Evolutionary conservation across 2,888 invertebrate genomes (phyloP), one percentile per base, ranked within the genome.

Genomic region (Agrochola lychnidis): DNA sequence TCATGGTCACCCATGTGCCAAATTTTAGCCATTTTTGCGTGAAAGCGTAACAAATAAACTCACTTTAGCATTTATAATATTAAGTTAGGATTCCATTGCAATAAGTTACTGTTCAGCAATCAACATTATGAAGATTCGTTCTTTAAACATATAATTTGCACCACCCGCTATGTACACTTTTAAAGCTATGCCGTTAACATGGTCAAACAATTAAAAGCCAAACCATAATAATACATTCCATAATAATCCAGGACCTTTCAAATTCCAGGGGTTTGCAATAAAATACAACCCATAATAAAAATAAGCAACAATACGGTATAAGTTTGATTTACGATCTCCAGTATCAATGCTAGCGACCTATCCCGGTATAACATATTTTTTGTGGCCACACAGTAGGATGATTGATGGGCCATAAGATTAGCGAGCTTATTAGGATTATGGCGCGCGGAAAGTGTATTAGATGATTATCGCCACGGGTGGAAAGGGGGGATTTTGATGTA

Each of bases 401-500:
- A 83, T 83, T 83, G 83, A 83, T 83, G 83, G 81, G 73, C 73
- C 76, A 69, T 73, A 73, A 77, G 83, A 83, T 83, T 83, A 83
- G 81, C 71, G n/a, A 53, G 71, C 61, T 83, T 83, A 83, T 83
- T 83, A 83, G 83, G 81, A 81, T 83, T 83, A 83, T 82, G 79
- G 77, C 70, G 57, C 82, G 61, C 62, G 71, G 71, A 81, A 71
- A 78, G 83, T 83, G 79, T 82, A 82, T 82, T 82, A 82, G 82
- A 79, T 82, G 79, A 82, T 82, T 82, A 82, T 82, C 79, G 36
- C 70, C 42, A 51, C 25, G 42, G 51, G 62, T 73, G 36, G 40
- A 42, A 68, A 45, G 59, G 64, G 67, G 67, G 0, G 36, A 42
- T 56, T 48, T 19, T 22, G 62, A 36, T 62, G 61, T 64, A 45